These are phyloP conservation scores for Anoura caudifer DNA, from an alignment of 2,113 vertebrate genomes.

Conservation along the genomic window DNA sequence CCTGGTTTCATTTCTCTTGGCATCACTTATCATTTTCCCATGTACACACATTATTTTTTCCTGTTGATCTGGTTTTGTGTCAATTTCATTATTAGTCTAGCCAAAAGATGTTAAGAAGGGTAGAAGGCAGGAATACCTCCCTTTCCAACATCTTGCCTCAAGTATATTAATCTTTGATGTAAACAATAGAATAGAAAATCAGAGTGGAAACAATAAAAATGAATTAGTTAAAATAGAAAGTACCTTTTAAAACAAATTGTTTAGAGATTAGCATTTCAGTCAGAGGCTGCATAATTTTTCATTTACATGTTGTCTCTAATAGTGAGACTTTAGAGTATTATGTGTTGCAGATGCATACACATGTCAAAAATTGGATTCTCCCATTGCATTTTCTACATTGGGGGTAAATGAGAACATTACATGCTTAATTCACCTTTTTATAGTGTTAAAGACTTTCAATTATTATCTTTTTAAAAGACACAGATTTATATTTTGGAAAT, in stretches of 20 bases:
- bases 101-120: background rate
- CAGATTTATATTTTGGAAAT: background rate
- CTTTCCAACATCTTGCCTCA: background rate
- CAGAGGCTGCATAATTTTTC: background rate
- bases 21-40: background rate
- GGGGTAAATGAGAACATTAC: background rate
- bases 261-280: background rate
- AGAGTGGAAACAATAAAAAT: background rate
- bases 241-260: background rate
- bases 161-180: background rate
- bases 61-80: background rate
- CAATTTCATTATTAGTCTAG: background rate
- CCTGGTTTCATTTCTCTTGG: background rate
- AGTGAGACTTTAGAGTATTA: background rate
- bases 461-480: conserved; percentile 44
- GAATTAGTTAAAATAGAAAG: background rate
- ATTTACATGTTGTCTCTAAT: background rate
- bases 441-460: background rate
- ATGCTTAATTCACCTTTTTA: background rate
- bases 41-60: background rate
- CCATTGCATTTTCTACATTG: background rate
- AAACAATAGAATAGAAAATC: background rate
- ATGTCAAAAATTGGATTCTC: conserved; percentile 1
- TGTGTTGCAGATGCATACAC: background rate
- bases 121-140: background rate